phyloP scores from a whole-genome alignment of 2,888 invertebrate genomes.

The Drosophila antonietae region DNA sequence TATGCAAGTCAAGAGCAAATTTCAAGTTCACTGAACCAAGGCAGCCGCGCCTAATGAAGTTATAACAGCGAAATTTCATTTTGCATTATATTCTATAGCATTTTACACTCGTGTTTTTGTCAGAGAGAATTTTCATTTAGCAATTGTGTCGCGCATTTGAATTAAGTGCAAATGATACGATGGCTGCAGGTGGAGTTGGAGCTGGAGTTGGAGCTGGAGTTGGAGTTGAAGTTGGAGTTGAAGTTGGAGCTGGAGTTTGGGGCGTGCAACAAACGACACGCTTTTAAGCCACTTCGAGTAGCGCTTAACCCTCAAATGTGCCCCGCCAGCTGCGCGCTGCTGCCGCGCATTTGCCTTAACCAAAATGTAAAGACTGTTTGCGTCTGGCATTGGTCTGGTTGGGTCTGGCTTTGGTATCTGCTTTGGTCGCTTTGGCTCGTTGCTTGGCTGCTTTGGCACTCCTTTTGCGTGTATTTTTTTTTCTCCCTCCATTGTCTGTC shows the following conservation, averaged over 20 bases:
- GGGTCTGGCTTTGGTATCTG: conserved; percentile 53
- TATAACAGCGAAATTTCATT: conserved; percentile 38
- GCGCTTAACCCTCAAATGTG: conserved; percentile 36
- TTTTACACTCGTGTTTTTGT: conserved; percentile 10
- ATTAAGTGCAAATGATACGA: conserved; percentile 85
- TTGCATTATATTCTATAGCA: conserved; percentile 65
- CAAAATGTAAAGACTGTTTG: conserved; percentile 18
- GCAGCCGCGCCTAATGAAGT: conserved; percentile 47
- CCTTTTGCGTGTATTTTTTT: conserved; percentile 73
- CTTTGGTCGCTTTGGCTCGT: conserved; percentile 42
- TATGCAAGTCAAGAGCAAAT: background rate
- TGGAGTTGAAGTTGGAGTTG: conserved; percentile 14
- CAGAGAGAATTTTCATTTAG: conserved; percentile 39
- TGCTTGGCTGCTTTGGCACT: conserved; percentile 58
- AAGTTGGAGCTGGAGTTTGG: background rate
- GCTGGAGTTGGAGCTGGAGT: conserved; percentile 36
- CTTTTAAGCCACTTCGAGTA: conserved; percentile 73
- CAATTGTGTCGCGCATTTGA: conserved; percentile 84
- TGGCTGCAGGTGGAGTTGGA: conserved; percentile 36
- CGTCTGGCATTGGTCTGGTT: conserved; percentile 30
- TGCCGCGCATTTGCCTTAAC: conserved; percentile 1
- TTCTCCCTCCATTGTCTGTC: conserved; percentile 68
- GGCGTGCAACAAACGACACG: conserved; percentile 45
- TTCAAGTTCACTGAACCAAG: conserved; percentile 29
- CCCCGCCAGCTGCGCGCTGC: background rate